A percentile compares a stretch with the other conserved stretches of the same genome.
Evolutionary conservation across 2,113 vertebrate genomes (phyloP).

Genomic region (Strigops habroptila): DNA sequence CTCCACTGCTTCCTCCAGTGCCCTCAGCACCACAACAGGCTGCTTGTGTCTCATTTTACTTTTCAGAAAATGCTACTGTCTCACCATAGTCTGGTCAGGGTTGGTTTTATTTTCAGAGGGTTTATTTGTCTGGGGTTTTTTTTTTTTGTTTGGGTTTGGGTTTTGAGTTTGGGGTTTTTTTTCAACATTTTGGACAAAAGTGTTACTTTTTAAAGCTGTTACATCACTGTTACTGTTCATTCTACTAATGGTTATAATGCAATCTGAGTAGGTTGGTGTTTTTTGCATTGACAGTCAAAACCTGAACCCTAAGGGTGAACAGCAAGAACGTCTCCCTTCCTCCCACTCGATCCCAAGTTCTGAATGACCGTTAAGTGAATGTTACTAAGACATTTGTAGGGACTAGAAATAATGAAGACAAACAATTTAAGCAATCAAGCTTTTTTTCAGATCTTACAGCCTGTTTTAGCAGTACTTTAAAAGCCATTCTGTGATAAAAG

Average conservation of each 20-base stretch:
- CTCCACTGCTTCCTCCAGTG: neutral
- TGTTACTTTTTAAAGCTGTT: neutral
- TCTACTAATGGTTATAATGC: neutral
- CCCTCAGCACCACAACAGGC: accelerated
- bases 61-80: neutral
- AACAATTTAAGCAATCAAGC: neutral
- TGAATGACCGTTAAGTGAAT: neutral
- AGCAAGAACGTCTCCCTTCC: neutral
- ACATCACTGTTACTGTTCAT: neutral
- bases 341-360: neutral
- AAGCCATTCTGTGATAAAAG: conserved; percentile 19
- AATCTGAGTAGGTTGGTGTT: neutral
- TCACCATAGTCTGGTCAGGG: accelerated
- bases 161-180: neutral
- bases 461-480: conserved; percentile 27
- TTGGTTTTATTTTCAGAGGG: neutral
- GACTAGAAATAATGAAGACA: conserved; percentile 31
- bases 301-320: neutral
- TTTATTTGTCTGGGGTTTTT: accelerated
- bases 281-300: neutral
- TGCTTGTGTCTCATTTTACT: neutral
- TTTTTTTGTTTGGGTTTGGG: neutral
- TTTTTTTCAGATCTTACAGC: conserved; percentile 1
- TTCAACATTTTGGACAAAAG: neutral
- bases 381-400: neutral